Percentiles rank a stretch among this genome's conserved stretches.
phyloP scores from a whole-genome alignment of 2,888 invertebrate species.

The Rhimphoctona megacephalus region DNA sequence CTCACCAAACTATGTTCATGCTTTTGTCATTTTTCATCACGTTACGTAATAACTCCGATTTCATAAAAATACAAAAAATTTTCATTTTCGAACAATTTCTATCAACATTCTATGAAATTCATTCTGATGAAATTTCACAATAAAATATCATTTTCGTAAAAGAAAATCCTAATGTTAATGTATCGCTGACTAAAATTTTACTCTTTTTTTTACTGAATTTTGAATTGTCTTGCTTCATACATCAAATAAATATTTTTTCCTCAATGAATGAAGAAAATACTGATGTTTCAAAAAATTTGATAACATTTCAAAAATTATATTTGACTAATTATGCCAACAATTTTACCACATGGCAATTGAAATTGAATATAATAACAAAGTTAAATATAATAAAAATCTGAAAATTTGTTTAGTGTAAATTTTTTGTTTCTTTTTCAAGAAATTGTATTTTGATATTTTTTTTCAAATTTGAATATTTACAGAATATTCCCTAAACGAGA shows the following conservation, averaged over 20 bases:
- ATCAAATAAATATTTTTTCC: neutral
- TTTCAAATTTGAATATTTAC: slow-evolving; percentile 79
- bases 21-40: slow-evolving; percentile 28
- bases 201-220: neutral
- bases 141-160: neutral
- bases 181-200: neutral
- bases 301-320: neutral
- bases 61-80: slow-evolving; percentile 8
- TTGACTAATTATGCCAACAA: neutral
- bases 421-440: neutral
- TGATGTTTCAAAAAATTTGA: neutral
- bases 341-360: neutral
- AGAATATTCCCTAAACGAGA: slow-evolving; percentile 91
- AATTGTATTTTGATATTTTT: neutral
- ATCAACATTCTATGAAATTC: neutral
- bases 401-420: too few relatives aligned
- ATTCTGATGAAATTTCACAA: neutral
- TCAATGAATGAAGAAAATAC: neutral
- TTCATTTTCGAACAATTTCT: neutral
- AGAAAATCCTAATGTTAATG: neutral
- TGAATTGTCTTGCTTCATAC: neutral
- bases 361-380: neutral
- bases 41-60: slow-evolving; percentile 55
- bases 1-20: neutral
- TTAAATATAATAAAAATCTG: neutral